Conservation (phyloP, 2,888 invertebrate species). For the Dione vanillae region DNA sequence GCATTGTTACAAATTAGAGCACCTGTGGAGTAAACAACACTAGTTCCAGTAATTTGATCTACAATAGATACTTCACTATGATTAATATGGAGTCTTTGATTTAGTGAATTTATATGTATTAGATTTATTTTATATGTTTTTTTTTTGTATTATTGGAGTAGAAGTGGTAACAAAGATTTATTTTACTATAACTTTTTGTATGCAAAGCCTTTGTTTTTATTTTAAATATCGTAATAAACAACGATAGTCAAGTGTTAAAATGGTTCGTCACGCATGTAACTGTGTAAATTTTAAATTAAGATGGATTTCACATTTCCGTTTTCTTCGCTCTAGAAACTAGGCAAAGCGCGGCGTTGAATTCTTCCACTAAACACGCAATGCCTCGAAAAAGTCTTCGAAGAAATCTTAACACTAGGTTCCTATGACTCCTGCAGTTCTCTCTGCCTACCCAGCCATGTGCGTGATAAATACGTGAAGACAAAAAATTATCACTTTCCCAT, state of each 20-base stretch:
- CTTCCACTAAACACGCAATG: too few species aligned
- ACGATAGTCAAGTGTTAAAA: background rate
- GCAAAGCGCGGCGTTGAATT: too few species aligned
- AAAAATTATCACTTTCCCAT: too few species aligned
- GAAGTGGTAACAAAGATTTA: background rate
- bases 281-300: too few species aligned
- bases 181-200: background rate
- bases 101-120: background rate
- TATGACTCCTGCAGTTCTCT: too few species aligned
- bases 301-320: too few species aligned
- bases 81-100: slow-evolving; percentile 15
- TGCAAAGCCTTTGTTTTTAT: background rate
- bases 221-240: background rate
- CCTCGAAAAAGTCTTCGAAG: too few species aligned
- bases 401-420: too few species aligned
- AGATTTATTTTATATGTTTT: background rate
- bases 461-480: too few species aligned
- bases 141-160: background rate
- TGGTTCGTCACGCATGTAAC: background rate
- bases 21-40: slow-evolving; percentile 29
- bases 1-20: slow-evolving; percentile 24
- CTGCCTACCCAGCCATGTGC: too few species aligned
- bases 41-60: slow-evolving; percentile 19
- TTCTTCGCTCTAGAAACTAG: too few species aligned
- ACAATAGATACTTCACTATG: slow-evolving; percentile 19